phyloP scores from a whole-genome alignment of 2,888 invertebrate species.

The Cancer borealis region DNA sequence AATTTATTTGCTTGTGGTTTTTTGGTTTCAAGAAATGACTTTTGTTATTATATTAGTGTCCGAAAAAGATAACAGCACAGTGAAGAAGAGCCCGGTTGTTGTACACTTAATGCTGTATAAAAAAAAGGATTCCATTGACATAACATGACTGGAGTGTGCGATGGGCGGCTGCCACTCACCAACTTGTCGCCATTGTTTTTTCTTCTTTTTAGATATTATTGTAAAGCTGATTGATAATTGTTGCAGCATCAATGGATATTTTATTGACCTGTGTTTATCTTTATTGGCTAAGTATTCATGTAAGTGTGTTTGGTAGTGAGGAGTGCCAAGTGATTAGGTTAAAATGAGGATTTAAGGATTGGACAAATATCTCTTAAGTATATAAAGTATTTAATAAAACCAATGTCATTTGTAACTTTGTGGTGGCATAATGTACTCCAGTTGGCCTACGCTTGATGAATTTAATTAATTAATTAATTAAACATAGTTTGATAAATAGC shows the following conservation, averaged over 20 bases:
- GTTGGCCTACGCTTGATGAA: no score
- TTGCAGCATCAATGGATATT: conserved; percentile 63
- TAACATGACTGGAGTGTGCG: not conserved
- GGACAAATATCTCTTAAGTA: no score
- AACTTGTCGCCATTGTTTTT: conserved; percentile 44
- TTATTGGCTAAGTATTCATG: not conserved
- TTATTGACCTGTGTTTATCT: not conserved
- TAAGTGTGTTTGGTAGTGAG: no score
- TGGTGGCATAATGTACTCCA: no score
- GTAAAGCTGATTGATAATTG: conserved; percentile 74
- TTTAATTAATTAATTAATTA: no score
- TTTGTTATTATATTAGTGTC: not conserved
- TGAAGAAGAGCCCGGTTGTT: not conserved
- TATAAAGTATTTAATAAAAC: no score
- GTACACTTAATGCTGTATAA: not conserved
- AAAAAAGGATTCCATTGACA: not conserved
- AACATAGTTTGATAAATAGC: no score
- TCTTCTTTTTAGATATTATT: conserved; percentile 62
- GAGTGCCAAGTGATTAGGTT: no score
- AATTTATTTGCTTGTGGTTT: not conserved
- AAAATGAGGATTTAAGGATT: no score
- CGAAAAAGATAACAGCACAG: not conserved
- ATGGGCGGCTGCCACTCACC: conserved; percentile 56
- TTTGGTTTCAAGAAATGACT: not conserved
- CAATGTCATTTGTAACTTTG: no score